Base-by-base conservation (phyloP, 1,140 invertebrate genomes). In the Pinna nobilis region DNA sequence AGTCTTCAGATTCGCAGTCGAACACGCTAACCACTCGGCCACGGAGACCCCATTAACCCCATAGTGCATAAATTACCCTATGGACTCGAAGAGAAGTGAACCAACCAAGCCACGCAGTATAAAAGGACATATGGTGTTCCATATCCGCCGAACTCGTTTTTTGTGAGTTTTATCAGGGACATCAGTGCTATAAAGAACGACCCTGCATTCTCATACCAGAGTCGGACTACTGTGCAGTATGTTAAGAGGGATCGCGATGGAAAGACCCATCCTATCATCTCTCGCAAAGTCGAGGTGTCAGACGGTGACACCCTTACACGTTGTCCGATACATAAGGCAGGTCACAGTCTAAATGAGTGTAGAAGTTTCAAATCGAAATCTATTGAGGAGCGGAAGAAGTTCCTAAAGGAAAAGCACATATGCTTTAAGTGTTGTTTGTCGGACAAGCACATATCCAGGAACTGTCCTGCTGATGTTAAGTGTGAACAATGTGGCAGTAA, bases 11-110 rank as follows among this genome's bases (percentile, higher is more conserved):
- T n/a, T n/a, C n/a, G n/a, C n/a, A n/a, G n/a, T n/a, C n/a, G n/a
- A n/a, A n/a, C n/a, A n/a, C n/a, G n/a, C n/a, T n/a, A n/a, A n/a
- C n/a, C n/a, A n/a, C n/a, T n/a, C n/a, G n/a, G n/a, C n/a, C n/a
- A n/a, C n/a, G n/a, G n/a, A n/a, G n/a, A n/a, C n/a, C n/a, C n/a
- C 9, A 32, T 75, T 49, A 35, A 18, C 13, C 66, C 73, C 3
- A 35, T 70, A 3, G 73, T 70, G 0, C 7, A 20, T 11, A 75
- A 75, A 50, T 50, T 64, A 28, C 57, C 67, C 13, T n/a, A 71
- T n/a, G 28, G n/a, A n/a, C 25, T 76, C 1, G 68, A 76, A 35
- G 68, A 71, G 18, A 76, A 71, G 53, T 76, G 74, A 68, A 71
- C 41, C 6, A 15, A 1, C 3, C 23, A 23, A 39, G 67, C 59